Evolutionary conservation across 2,797 vertebrate species (phyloP), one percentile per base, ranked within the genome.

Genomic region (Hydrophis major): DNA sequence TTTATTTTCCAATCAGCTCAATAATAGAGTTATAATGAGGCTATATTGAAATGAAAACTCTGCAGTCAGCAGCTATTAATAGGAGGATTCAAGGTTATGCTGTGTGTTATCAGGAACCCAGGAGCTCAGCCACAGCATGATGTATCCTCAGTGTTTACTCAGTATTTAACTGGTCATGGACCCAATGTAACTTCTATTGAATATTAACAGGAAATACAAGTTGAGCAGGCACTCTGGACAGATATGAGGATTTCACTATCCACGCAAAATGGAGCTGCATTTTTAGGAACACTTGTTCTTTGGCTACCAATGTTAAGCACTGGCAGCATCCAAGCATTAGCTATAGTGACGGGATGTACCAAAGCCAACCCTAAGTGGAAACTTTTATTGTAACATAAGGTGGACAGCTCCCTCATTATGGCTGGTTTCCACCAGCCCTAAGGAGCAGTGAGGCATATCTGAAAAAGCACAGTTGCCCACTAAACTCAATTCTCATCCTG

Each of bases 111-210:
- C 98, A 98, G 97, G 95, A 96, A 57, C 96, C 96, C 95, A 98
- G 97, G 96, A 98, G 98, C 98, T 98, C 97, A 98, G 97, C 97
- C 98, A 97, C 95, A 97, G 98, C 98, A 98, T 98, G 98, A 99
- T 99, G 99, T 98, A 98, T 98, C 95, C 94, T 97, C 98, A 98
- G 98, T 99, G 99, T 99, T 99, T 99, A 98, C 98, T 98, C 98
- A 99, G 99, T 98, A 99, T 98, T 93, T 98, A 99, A 98, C 98
- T 96, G 98, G 97, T 98, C 98, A 98, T 98, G 98, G 98, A 98
- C 98, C 98, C 98, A 97, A 98, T 97, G 97, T 98, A 97, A 97
- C 94, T 96, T 96, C 86, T 98, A 99, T 98, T 99, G 98, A 99
- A 99, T 98, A 99, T 99, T 99, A 99, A 99, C 99, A 97, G 98